These are phyloP conservation scores for Anabas testudineus DNA, from an alignment of 2,797 vertebrate genomes.

Conservation along the genomic window DNA sequence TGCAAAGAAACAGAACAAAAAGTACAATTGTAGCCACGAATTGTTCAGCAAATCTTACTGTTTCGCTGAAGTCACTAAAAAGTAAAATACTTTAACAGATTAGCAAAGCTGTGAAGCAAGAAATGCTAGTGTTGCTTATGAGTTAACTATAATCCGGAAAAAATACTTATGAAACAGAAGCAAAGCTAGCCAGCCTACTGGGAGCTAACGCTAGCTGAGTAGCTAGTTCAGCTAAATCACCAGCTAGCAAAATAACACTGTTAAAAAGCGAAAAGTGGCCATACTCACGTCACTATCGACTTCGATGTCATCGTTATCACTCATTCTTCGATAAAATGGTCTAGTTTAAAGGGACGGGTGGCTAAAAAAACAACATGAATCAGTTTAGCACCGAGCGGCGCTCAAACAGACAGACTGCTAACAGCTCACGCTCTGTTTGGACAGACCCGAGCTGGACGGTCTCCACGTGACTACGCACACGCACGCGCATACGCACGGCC, in stretches of 20 bases:
- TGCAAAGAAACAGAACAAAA: constrained; percentile 88
- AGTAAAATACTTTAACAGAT: constrained; percentile 10
- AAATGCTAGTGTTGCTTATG: constrained; percentile 5
- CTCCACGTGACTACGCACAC: constrained; percentile 83
- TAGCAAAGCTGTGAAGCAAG: neutral
- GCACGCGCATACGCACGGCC: constrained; percentile 69
- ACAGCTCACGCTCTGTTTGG: constrained; percentile 77
- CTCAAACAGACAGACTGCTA: constrained; percentile 69
- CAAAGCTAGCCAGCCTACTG: constrained; percentile 60
- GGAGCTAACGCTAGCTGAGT: constrained; percentile 73
- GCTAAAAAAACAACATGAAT: constrained; percentile 84
- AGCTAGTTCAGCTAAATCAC: constrained; percentile 70
- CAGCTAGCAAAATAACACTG: constrained; percentile 52
- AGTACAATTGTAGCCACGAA: constrained; percentile 84
- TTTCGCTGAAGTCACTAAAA: constrained; percentile 53
- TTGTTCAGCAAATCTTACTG: constrained; percentile 58
- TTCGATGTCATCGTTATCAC: constrained; percentile 99
- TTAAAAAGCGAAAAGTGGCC: constrained; percentile 31
- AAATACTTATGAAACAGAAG: constrained; percentile 47
- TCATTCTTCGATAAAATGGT: constrained; percentile 90
- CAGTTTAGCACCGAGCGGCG: constrained; percentile 72
- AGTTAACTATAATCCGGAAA: constrained; percentile 39
- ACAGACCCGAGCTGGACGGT: constrained; percentile 66
- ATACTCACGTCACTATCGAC: constrained; percentile 99
- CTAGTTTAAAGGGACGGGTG: constrained; percentile 73